Evolutionary conservation across 1,140 invertebrate genomes (phyloP).

Genomic region (Antheraea mylitta): DNA sequence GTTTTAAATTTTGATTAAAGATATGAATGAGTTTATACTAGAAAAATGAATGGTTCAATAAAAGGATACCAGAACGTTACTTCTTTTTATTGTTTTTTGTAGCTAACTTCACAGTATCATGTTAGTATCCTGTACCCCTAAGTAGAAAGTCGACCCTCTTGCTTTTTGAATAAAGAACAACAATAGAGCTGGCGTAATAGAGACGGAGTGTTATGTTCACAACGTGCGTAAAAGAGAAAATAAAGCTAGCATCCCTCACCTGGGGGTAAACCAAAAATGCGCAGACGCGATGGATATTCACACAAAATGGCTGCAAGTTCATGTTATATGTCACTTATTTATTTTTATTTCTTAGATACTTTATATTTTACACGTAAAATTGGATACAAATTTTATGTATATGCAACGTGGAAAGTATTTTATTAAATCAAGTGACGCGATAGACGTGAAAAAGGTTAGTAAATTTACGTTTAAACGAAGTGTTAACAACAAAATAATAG

Average conservation of each 20-base stretch:
- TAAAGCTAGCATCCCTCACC: slow-evolving; percentile 44
- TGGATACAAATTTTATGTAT: too few species aligned
- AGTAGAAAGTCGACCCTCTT: slow-evolving; percentile 47
- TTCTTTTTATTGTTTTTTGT: background rate
- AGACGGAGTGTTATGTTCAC: slow-evolving; percentile 23
- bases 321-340: slow-evolving; percentile 33
- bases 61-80: too few species aligned
- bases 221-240: slow-evolving; percentile 29
- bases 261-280: slow-evolving; percentile 38
- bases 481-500: too few species aligned
- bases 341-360: background rate
- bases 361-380: background rate
- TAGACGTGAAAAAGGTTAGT: too few species aligned
- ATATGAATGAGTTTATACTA: too few species aligned
- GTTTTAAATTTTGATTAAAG: too few species aligned
- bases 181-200: slow-evolving; percentile 37
- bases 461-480: too few species aligned
- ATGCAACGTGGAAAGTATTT: too few species aligned
- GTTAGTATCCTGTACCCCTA: slow-evolving; percentile 22
- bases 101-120: slow-evolving; percentile 47
- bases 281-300: slow-evolving; percentile 57
- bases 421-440: too few species aligned
- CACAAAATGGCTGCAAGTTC: slow-evolving; percentile 65
- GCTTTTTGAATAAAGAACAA: slow-evolving; percentile 43
- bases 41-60: too few species aligned